Conservation (phyloP, 2,113 vertebrate species). For the human (Homo sapiens) region DNA sequence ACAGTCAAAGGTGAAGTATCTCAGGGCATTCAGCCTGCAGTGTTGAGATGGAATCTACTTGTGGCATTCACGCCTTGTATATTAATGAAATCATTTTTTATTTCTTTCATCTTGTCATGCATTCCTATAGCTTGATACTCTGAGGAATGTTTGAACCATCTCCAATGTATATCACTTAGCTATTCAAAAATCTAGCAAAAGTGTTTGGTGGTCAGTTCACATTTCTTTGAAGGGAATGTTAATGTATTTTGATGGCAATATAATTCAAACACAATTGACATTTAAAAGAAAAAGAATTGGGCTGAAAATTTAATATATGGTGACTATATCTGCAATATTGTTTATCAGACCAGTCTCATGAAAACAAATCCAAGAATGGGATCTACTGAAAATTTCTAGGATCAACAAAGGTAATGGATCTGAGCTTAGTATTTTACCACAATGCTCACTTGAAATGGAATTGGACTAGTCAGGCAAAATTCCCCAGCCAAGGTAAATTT, state of each 20-base stretch:
- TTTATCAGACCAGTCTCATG: neutral
- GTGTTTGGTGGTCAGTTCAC: neutral
- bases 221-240: conserved; percentile 6
- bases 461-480: neutral
- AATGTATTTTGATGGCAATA: neutral
- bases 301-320: neutral
- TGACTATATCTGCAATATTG: neutral
- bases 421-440: neutral
- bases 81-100: neutral
- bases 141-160: neutral
- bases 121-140: neutral
- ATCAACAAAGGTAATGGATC: neutral
- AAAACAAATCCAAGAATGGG: neutral
- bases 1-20: neutral
- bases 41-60: too few species aligned
- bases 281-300: neutral
- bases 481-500: neutral
- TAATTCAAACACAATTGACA: neutral
- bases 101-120: neutral
- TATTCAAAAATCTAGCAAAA: neutral
- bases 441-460: neutral
- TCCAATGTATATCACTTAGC: neutral
- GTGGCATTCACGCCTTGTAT: neutral
- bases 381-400: neutral
- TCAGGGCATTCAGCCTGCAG: neutral